A percentile compares a stretch with the other conserved stretches of the same genome.
These are phyloP conservation scores for Excalfactoria chinensis DNA, from an alignment of 2,113 vertebrate genomes.

Conservation along the genomic window DNA sequence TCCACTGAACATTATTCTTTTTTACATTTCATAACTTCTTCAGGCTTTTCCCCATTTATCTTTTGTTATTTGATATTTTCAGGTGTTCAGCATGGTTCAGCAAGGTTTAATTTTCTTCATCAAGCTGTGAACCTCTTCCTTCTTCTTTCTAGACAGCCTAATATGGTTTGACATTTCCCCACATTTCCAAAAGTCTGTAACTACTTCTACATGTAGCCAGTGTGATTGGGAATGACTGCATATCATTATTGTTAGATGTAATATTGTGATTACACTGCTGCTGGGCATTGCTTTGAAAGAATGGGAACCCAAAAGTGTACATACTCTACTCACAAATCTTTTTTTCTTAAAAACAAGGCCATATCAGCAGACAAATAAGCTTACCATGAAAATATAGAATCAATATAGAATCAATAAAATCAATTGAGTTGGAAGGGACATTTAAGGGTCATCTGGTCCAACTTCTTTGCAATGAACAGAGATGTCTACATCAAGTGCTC, in stretches of 20 bases:
- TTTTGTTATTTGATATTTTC: constrained; percentile 60
- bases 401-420: not conserved
- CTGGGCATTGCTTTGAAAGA: constrained; percentile 46
- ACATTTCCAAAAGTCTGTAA: constrained; percentile 35
- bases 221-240: constrained; percentile 61
- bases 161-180: constrained; percentile 45
- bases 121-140: constrained; percentile 46
- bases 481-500: too few species aligned
- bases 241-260: constrained; percentile 54
- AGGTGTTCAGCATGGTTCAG: constrained; percentile 20
- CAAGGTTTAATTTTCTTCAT: constrained; percentile 63
- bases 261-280: constrained; percentile 51
- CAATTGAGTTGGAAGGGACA: not conserved
- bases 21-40: constrained; percentile 42
- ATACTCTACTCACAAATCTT: constrained; percentile 24
- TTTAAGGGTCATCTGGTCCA: not conserved
- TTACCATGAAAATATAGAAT: not conserved
- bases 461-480: not conserved
- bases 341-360: constrained; percentile 12
- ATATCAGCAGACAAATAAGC: not conserved
- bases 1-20: constrained; percentile 10
- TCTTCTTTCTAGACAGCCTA: constrained; percentile 45
- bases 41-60: constrained; percentile 30
- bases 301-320: not conserved
- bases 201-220: constrained; percentile 17